These are phyloP conservation scores for Epistrophe grossulariae DNA, from an alignment of 2,888 invertebrate genomes.

Conservation along the genomic window DNA sequence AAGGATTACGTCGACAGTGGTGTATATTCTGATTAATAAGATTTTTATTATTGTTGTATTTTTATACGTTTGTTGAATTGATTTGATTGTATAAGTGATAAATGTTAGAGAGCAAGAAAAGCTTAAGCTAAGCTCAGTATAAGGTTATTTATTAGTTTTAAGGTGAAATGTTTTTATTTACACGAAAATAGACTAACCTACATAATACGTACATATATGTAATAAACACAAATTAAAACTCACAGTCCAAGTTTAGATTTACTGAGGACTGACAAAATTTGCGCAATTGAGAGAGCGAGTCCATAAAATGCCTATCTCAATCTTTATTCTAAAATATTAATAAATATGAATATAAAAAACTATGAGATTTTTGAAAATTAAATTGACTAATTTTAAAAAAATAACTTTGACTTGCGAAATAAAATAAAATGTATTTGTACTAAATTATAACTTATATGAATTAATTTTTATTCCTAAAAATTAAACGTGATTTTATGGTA, in stretches of 20 bases:
- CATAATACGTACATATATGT: conserved; percentile 16
- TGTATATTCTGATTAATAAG: conserved; percentile 85
- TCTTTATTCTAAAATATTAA: too few species aligned
- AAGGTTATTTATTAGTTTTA: not conserved
- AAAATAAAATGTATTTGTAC: too few species aligned
- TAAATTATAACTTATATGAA: too few species aligned
- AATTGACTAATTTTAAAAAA: too few species aligned
- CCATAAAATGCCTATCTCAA: too few species aligned
- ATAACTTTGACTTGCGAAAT: too few species aligned
- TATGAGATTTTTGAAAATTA: too few species aligned
- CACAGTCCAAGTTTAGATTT: not conserved
- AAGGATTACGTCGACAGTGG: conserved; percentile 89
- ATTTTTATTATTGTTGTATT: not conserved
- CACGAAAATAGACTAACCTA: conserved; percentile 17
- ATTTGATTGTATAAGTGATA: conserved; percentile 41
- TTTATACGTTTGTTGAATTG: conserved; percentile 33
- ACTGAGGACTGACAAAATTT: not conserved
- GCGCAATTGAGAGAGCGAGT: too few species aligned
- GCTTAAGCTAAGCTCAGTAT: not conserved
- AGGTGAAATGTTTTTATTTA: conserved; percentile 36
- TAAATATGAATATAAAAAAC: too few species aligned
- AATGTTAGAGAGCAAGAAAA: not conserved
- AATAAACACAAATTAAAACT: conserved; percentile 13
- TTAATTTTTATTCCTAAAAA: too few species aligned
- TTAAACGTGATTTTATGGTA: too few species aligned